Conservation (phyloP, 2,888 invertebrate species). For the Ormyrus thymus region DNA sequence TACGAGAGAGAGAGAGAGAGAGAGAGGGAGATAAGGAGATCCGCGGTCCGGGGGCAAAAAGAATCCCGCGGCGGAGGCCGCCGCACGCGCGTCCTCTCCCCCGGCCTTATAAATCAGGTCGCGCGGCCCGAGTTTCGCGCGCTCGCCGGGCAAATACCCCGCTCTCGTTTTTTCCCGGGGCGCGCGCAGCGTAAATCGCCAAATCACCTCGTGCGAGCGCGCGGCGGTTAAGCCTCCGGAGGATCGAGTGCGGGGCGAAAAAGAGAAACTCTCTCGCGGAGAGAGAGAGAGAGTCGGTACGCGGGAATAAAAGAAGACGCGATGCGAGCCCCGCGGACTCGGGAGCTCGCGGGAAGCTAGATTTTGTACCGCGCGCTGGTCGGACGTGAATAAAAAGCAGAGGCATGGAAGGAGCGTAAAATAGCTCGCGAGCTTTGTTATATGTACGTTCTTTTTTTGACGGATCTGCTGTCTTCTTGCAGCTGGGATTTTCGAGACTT, state of each 20-base stretch:
- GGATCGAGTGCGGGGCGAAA: neutral
- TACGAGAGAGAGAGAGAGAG: neutral
- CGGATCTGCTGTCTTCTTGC: too few relatives aligned
- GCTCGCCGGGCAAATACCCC: neutral
- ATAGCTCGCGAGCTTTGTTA: neutral
- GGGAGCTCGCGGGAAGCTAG: neutral
- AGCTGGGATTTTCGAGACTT: too few relatives aligned
- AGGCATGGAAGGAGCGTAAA: neutral
- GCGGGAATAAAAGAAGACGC: neutral
- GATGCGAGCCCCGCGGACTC: neutral
- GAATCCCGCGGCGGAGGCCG: neutral
- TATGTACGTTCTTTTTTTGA: too few relatives aligned
- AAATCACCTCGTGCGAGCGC: slow-evolving; percentile 25
- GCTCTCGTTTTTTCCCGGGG: slow-evolving; percentile 9
- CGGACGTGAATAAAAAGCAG: slow-evolving; percentile 24
- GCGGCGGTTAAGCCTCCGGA: slow-evolving; percentile 4
- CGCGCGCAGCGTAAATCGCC: slow-evolving; percentile 19
- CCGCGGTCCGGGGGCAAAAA: neutral
- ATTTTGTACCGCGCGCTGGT: neutral
- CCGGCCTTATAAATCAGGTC: slow-evolving; percentile 24
- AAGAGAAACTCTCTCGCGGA: neutral
- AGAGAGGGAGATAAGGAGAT: neutral
- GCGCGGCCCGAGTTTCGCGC: neutral
- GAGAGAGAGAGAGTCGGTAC: neutral
- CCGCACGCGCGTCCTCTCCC: neutral